These are phyloP conservation scores for Hemiscyllium ocellatum DNA, from an alignment of 2,113 vertebrate genomes.

Conservation along the genomic window DNA sequence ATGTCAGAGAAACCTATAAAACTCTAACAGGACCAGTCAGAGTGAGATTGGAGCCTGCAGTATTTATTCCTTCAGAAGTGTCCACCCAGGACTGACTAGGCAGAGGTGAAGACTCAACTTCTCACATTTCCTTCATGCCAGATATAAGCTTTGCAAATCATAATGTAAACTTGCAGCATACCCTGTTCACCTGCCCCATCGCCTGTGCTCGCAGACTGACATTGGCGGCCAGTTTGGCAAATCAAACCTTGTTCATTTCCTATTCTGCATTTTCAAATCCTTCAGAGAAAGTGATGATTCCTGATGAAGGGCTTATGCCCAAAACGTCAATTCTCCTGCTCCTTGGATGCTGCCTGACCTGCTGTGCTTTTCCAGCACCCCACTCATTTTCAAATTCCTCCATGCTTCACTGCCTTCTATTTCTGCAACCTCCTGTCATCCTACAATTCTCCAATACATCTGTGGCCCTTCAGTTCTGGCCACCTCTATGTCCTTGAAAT, in stretches of 20 bases:
- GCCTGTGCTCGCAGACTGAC: background rate
- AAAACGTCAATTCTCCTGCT: too few relatives aligned
- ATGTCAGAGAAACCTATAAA: too few relatives aligned
- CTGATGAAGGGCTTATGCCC: too few relatives aligned
- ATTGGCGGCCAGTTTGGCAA: background rate
- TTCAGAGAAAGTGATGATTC: too few relatives aligned
- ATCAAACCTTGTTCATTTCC: background rate
- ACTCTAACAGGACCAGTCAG: too few relatives aligned
- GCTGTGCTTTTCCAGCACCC: too few relatives aligned
- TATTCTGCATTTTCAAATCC: background rate
- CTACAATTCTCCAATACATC: background rate
- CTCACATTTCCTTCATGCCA: background rate
- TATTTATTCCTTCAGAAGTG: background rate
- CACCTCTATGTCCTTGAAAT: background rate
- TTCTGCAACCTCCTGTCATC: background rate
- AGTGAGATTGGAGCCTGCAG: background rate
- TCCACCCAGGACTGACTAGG: background rate
- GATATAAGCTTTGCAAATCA: background rate
- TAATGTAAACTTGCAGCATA: background rate
- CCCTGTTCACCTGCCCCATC: background rate
- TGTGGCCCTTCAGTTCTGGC: background rate
- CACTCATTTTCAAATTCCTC: background rate
- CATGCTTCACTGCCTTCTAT: background rate
- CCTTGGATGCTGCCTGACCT: too few relatives aligned
- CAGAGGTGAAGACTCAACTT: background rate